phyloP scores from a whole-genome alignment of 2,888 invertebrate species.

The Leucoma salicis region DNA sequence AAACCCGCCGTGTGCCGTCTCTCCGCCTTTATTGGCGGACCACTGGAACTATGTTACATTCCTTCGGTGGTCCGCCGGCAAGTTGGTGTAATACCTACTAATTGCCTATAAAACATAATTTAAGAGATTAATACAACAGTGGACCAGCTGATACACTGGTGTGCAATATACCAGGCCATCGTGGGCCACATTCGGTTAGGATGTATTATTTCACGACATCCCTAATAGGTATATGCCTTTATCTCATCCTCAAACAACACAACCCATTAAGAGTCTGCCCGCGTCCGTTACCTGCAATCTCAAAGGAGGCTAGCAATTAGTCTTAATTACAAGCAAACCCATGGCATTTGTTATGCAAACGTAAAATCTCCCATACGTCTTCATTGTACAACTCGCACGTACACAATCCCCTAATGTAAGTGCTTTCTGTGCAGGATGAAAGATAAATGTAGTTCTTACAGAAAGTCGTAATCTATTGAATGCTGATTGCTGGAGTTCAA shows the following conservation, averaged over 20 bases:
- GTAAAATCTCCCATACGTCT: slow-evolving; percentile 55
- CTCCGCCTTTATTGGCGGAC: no score
- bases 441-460: slow-evolving; percentile 9
- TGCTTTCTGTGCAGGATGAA: slow-evolving; percentile 12
- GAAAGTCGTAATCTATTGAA: no score
- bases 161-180: no score
- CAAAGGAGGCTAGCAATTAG: slow-evolving; percentile 57
- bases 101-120: no score
- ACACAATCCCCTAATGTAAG: slow-evolving; percentile 39
- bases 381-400: slow-evolving; percentile 55
- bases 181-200: no score
- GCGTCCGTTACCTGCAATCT: slow-evolving; percentile 27
- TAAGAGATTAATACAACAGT: no score
- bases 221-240: not conserved
- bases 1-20: no score
- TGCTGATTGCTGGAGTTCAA: no score
- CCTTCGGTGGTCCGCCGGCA: no score
- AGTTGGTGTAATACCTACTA: no score
- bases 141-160: no score
- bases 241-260: not conserved
- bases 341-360: slow-evolving; percentile 63
- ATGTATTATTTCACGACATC: not conserved
- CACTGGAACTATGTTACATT: no score
- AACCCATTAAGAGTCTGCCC: slow-evolving; percentile 23
- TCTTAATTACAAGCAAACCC: slow-evolving; percentile 59